A percentile compares a stretch with the other conserved stretches of the same genome.
Evolutionary conservation across 2,888 invertebrate genomes (phyloP).

Genomic region (Teleogryllus oceanicus): DNA sequence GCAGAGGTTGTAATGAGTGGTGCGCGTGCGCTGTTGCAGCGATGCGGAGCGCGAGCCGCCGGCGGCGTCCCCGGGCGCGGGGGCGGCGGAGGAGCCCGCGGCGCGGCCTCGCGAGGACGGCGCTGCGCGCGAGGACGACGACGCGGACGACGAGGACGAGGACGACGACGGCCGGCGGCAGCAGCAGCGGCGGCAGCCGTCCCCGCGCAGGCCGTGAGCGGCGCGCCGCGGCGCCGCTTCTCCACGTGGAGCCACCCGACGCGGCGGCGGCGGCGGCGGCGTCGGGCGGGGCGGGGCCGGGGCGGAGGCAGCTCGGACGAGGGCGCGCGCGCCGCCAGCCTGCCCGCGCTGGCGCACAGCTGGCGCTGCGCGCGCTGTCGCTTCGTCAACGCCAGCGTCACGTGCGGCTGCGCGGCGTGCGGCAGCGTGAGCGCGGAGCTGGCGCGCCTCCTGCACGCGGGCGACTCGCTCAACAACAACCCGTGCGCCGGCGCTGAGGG

Average conservation of each 20-base stretch:
- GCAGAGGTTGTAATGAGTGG: no score
- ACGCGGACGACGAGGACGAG: slow-evolving; percentile 43
- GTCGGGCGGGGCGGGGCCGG: not conserved
- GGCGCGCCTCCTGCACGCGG: slow-evolving; percentile 25
- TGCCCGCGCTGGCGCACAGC: slow-evolving; percentile 40
- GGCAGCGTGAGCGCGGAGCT: slow-evolving; percentile 33
- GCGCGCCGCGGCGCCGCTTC: not conserved
- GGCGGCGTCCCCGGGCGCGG: not conserved
- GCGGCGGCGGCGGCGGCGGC: not conserved
- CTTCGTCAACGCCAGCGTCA: slow-evolving; percentile 44
- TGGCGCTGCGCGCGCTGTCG: slow-evolving; percentile 47
- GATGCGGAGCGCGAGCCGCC: slow-evolving; percentile 6
- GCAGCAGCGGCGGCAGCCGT: slow-evolving; percentile 31
- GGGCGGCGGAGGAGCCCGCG: not conserved
- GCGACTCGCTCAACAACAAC: not conserved
- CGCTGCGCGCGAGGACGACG: slow-evolving; percentile 44
- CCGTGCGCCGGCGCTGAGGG: not conserved
- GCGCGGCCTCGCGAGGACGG: slow-evolving; percentile 39
- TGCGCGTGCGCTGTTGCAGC: not conserved
- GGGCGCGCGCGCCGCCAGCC: slow-evolving; percentile 39
- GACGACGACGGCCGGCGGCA: slow-evolving; percentile 41
- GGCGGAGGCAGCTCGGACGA: not conserved
- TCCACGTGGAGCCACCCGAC: not conserved
- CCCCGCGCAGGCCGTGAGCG: not conserved
- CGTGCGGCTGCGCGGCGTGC: slow-evolving; percentile 40